Evolutionary conservation across 2,797 vertebrate species (phyloP).

Genomic region (Rhinatrema bivittatum): DNA sequence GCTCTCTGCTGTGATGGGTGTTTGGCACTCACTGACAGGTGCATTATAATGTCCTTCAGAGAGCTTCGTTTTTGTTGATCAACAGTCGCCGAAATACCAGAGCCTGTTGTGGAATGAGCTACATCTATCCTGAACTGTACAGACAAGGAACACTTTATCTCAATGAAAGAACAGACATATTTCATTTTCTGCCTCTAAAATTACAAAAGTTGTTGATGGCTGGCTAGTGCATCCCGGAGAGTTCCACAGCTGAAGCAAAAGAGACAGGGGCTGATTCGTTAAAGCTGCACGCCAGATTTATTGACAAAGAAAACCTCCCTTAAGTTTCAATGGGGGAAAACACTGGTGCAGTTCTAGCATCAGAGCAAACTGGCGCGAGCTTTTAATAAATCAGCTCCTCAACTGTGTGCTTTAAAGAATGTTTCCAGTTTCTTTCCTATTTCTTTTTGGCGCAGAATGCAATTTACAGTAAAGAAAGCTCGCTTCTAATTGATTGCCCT

Average conservation of each 20-base stretch:
- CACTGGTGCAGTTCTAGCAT: no score
- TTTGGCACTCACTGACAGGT: constrained; percentile 15
- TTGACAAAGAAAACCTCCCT: no score
- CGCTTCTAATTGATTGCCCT: constrained; percentile 12
- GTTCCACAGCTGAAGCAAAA: no score
- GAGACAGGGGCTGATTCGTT: no score
- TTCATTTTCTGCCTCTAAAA: no score
- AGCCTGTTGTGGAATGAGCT: not conserved
- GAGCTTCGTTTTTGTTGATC: not conserved
- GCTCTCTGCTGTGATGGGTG: not conserved
- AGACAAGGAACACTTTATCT: constrained; percentile 2
- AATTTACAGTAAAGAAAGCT: not conserved
- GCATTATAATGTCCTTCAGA: constrained; percentile 14
- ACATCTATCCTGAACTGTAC: not conserved
- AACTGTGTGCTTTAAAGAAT: not conserved
- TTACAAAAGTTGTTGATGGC: no score
- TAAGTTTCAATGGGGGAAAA: no score
- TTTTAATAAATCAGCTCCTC: not conserved
- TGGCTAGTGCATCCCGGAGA: no score
- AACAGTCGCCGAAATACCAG: constrained; percentile 1
- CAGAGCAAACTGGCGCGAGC: no score
- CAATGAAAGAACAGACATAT: no score
- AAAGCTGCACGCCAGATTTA: no score
- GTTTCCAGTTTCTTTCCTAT: not conserved
- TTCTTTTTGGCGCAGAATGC: not conserved